Evolutionary conservation across 2,113 vertebrate species (phyloP), one percentile per base, ranked within the genome.

Genomic region (Cyprinodon tularosa): DNA sequence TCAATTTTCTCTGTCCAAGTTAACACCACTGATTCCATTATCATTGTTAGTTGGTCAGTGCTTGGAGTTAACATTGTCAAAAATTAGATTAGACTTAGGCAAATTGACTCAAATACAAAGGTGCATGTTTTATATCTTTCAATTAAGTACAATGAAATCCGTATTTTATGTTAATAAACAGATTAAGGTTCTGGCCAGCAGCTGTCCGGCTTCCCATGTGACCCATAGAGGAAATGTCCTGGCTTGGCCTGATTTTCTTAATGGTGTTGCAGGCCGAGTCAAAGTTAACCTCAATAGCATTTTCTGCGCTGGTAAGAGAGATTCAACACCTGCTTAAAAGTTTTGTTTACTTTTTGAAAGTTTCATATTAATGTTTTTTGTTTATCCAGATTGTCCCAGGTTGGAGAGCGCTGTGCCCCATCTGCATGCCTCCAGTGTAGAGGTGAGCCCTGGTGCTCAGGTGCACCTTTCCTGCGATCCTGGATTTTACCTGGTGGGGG

Each of bases 161-260:
- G 4, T 53, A 20, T 53, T 29, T 48, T 53, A 20, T 53, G 17
- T 53, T 4, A n/a, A 57, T 20, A 57, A 57, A 9, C 85, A 99
- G 98, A 95, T 99, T 79, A 96, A 96, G 77, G 95, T 94, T 14
- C 87, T 99, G 84, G 95, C 97, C 85, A 97, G 93, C 74, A 96
- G 96, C 84, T 99, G 98, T 82, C 96, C 97, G 79, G 93, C 80
- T 36, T 90, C 89, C 45, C 91, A 91, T 57, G 94, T 91, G 94
- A 97, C 45, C 92, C 94, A 93, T 76, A 96, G 95, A 90, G 98
- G 98, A 72, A 99, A 97, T 22, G 94, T 99, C 62, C 93, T 99
- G 20, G 97, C 98, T 64, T 99, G 98, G 98, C 95, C 98, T 20
- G 98, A 99, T 89, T 99, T 99, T 86, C 92, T 99, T 57, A 91